Evolutionary conservation across 2,113 vertebrate species (phyloP), one percentile per base, ranked within the genome.

Genomic region (Merops nubicus): DNA sequence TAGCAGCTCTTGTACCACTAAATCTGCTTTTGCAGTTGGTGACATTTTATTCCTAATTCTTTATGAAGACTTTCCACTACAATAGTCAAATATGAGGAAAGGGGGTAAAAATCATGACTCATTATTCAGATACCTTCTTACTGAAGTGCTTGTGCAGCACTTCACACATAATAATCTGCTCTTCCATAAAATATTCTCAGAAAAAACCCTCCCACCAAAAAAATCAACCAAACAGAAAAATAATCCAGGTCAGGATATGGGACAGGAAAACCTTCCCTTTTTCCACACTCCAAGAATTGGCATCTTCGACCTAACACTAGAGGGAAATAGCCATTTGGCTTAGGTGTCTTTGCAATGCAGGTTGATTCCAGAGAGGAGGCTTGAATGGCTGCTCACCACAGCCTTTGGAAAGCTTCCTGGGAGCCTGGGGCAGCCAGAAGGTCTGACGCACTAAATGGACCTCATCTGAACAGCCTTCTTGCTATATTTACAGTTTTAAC

Each of bases 341-440:
- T 78, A 50, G 19, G 21, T 79, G 54, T 10, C 38, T 63, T 18
- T 68, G 53, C 47, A 88, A 57, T 15, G 31, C 36, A 45, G 34
- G 62, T 29, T 91, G 53, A 86, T 33, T 89, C 63, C 67, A 85
- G n/a, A 89, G 48, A 36, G 16, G 54, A 80, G 76, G 53, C 23
- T 67, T 94, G 38, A 79, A 68, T 72, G 28, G 72, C 51, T 92
- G 74, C 60, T 91, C 50, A 84, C 48, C n/a, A 79, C 42, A 65
- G 62, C 42, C 26, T 72, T 53, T 75, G 63, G 67, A 80, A 88
- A 64, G 15, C 25, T 87, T 72, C 31, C 64, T 70, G 36, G 15
- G 18, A n/a, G 19, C 26, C 65, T 51, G 51, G 20, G 50, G 40
- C 65, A 93, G 63, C 53, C 78, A 85, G 33, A 81, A 74, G 36